These are phyloP conservation scores for Apodemia duryi DNA, from an alignment of 2,888 invertebrate species.

Conservation along the genomic window DNA sequence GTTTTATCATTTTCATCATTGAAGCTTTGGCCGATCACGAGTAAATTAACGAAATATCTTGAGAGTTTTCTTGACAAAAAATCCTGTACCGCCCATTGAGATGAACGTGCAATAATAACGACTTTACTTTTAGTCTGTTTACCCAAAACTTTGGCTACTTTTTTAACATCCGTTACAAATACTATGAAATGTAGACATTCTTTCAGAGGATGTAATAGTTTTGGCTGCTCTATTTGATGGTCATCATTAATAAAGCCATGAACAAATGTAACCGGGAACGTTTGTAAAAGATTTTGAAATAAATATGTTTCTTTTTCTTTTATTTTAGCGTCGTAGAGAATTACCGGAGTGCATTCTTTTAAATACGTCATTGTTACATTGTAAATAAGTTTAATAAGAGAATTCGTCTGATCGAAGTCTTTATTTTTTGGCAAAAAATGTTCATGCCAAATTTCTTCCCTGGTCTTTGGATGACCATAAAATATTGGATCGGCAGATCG, in stretches of 20 bases:
- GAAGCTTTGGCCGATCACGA: conserved; percentile 84
- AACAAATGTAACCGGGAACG: conserved; percentile 77
- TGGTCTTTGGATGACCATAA: conserved; percentile 78
- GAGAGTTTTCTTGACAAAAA: conserved; percentile 82
- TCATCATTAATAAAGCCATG: conserved; percentile 81
- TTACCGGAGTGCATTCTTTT: conserved; percentile 81
- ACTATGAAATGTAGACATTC: conserved; percentile 83
- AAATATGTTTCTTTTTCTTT: conserved; percentile 76
- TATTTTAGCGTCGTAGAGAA: conserved; percentile 82
- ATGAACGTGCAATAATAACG: conserved; percentile 83
- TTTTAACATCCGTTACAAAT: conserved; percentile 82
- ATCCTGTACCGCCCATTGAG: conserved; percentile 87
- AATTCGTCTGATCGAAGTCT: conserved; percentile 73
- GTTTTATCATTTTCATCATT: conserved; percentile 61
- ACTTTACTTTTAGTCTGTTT: conserved; percentile 82
- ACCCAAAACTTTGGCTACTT: conserved; percentile 78
- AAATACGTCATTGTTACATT: conserved; percentile 81
- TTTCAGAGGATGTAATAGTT: conserved; percentile 54
- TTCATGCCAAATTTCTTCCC: conserved; percentile 73
- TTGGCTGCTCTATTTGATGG: conserved; percentile 63
- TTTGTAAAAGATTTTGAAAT: conserved; percentile 78
- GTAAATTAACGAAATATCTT: conserved; percentile 83
- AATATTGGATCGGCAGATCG: conserved; percentile 75
- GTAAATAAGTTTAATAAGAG: conserved; percentile 79
- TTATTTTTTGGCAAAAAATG: conserved; percentile 62